These are phyloP conservation scores for Bombus confusus DNA, from an alignment of 1,140 invertebrate genomes.

Conservation along the genomic window DNA sequence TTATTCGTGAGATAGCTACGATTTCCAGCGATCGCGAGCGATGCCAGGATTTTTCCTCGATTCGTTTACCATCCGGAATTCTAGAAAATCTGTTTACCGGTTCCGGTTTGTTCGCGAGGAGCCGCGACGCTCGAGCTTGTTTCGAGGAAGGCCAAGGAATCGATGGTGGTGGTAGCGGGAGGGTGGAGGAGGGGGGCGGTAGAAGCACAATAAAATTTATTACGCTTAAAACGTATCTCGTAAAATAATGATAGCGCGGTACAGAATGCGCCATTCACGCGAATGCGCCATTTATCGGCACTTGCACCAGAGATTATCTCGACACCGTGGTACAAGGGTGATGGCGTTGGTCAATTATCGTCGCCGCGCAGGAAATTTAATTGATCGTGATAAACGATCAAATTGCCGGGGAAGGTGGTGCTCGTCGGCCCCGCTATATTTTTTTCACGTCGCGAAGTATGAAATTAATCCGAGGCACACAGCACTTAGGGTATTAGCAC, in stretches of 20 bases:
- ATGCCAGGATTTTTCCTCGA: constrained; percentile 39
- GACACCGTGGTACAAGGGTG: constrained; percentile 61
- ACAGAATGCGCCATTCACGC: constrained; percentile 65
- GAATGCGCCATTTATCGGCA: constrained; percentile 70
- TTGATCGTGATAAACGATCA: constrained; percentile 70
- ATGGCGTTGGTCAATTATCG: constrained; percentile 71
- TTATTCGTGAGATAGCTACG: neutral
- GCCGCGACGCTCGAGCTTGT: constrained; percentile 7
- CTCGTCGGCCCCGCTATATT: neutral
- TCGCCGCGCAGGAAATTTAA: constrained; percentile 67
- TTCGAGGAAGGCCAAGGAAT: constrained; percentile 37
- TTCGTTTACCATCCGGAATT: constrained; percentile 48
- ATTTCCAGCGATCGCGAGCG: neutral
- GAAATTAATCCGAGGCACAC: constrained; percentile 36
- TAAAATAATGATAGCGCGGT: constrained; percentile 68
- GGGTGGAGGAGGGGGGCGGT: neutral
- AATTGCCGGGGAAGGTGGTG: constrained; percentile 55
- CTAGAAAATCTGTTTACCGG: constrained; percentile 51
- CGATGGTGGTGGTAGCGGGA: neutral
- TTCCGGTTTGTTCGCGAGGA: constrained; percentile 39
- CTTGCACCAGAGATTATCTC: constrained; percentile 66
- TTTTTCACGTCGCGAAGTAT: constrained; percentile 13
- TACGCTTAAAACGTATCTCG: constrained; percentile 66
- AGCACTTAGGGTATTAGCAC: constrained; percentile 34
- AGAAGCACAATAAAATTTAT: constrained; percentile 66